A percentile compares a stretch with the other conserved stretches of the same genome.
phyloP scores from a whole-genome alignment of 2,888 invertebrate genomes.

The Schizotus pectinicornis region DNA sequence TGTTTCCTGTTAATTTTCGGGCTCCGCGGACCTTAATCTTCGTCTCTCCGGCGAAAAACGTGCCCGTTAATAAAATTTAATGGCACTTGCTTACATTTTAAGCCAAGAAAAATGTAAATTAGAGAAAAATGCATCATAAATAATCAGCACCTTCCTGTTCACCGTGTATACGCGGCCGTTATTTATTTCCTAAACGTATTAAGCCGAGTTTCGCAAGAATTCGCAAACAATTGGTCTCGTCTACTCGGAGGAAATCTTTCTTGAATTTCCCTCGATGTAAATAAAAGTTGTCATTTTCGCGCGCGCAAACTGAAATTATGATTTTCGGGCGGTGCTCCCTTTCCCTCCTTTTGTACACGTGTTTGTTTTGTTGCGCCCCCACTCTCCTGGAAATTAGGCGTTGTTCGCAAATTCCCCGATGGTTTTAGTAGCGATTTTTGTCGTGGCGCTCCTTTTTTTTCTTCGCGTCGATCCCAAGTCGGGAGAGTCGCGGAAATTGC shows the following conservation, averaged over 20 bases:
- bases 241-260: constrained; percentile 53
- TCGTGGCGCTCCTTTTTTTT: neutral
- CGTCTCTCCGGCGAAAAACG: constrained; percentile 44
- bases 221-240: constrained; percentile 50
- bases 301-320: constrained; percentile 47
- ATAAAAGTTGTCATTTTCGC: constrained; percentile 56
- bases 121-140: constrained; percentile 58
- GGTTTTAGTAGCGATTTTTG: neutral
- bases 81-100: constrained; percentile 52
- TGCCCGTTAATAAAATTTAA: constrained; percentile 55
- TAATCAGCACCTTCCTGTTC: constrained; percentile 58
- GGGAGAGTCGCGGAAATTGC: neutral
- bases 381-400: constrained; percentile 5
- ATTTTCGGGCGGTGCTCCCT: constrained; percentile 31
- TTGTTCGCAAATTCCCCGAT: neutral
- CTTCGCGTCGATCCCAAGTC: too few species aligned
- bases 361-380: constrained; percentile 19
- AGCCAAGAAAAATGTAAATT: constrained; percentile 58
- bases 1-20: too few species aligned
- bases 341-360: constrained; percentile 12
- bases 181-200: constrained; percentile 56
- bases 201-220: constrained; percentile 52
- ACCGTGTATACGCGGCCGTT: constrained; percentile 50
- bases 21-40: constrained; percentile 29
- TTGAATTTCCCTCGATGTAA: constrained; percentile 58